Percentiles rank a stretch among this genome's conserved stretches.
Conservation (phyloP, 2,113 vertebrate species). For the Epinephelus moara region DNA sequence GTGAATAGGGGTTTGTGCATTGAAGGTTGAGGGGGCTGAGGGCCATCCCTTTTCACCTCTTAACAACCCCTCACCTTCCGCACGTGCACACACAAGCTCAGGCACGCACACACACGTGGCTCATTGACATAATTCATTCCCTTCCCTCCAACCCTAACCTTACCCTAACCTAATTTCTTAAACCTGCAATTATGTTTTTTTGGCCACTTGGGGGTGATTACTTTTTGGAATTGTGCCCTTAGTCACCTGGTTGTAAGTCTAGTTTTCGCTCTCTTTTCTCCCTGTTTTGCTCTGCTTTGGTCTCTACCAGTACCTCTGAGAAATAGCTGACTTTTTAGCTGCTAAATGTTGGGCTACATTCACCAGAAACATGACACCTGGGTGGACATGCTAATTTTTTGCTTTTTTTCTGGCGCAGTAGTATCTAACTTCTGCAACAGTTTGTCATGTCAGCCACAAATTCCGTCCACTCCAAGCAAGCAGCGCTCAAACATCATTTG, state of each 20-base stretch:
- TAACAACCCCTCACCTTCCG: constrained; percentile 32
- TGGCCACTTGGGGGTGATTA: too few relatives aligned
- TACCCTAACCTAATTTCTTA: too few relatives aligned
- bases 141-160: too few relatives aligned
- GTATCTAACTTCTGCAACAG: too few relatives aligned
- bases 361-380: too few relatives aligned
- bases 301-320: neutral
- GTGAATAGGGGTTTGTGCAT: constrained; percentile 23
- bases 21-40: constrained; percentile 47
- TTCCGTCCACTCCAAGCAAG: too few relatives aligned
- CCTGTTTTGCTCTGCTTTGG: neutral
- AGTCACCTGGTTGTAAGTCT: neutral
- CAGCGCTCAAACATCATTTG: too few relatives aligned
- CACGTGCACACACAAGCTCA: too few relatives aligned
- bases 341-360: neutral
- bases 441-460: too few relatives aligned
- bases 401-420: too few relatives aligned
- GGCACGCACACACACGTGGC: neutral
- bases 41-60: constrained; percentile 30
- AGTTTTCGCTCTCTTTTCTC: neutral
- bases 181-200: too few relatives aligned
- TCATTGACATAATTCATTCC: neutral
- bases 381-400: too few relatives aligned
- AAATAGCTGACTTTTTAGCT: neutral
- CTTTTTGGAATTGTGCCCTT: neutral